These are phyloP conservation scores for Poecilia velifera DNA, from an alignment of 2,797 vertebrate genomes.

Conservation along the genomic window DNA sequence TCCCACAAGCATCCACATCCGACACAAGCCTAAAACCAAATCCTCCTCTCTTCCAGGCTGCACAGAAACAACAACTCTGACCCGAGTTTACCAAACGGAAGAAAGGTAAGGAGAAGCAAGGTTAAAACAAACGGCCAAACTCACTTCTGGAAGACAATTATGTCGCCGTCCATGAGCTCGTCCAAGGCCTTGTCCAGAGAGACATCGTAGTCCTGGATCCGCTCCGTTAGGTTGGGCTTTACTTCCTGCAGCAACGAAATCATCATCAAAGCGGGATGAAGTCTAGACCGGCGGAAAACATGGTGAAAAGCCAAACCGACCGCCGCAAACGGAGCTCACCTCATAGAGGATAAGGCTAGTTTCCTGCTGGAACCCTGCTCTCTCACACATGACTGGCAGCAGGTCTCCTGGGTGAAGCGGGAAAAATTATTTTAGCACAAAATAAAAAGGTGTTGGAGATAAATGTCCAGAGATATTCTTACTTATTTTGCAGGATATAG, in stretches of 20 bases:
- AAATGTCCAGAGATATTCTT: constrained; percentile 22
- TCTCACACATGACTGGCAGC: constrained; percentile 98
- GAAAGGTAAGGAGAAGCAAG: not conserved
- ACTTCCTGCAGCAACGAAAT: constrained; percentile 88
- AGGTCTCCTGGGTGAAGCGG: constrained; percentile 88
- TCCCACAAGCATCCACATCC: not conserved
- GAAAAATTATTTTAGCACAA: not conserved
- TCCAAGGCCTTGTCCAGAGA: constrained; percentile 99
- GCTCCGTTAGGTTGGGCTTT: constrained; percentile 99
- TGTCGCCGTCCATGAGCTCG: constrained; percentile 99
- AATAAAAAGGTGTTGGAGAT: not conserved
- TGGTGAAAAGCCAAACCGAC: not conserved
- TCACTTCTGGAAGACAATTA: constrained; percentile 99
- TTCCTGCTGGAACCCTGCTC: constrained; percentile 99
- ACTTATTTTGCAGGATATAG: constrained; percentile 99
- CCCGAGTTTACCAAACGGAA: not conserved
- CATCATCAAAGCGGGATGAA: constrained; percentile 9
- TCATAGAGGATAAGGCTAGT: constrained; percentile 99
- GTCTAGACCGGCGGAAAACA: not conserved
- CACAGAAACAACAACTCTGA: not conserved
- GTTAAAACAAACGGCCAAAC: constrained; percentile 40
- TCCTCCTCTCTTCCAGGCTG: not conserved
- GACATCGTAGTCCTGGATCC: constrained; percentile 99
- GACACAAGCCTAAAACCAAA: not conserved
- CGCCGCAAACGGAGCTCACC: constrained; percentile 77